These are phyloP conservation scores for Papilio helenus DNA, from an alignment of 1,140 invertebrate species.

Conservation along the genomic window DNA sequence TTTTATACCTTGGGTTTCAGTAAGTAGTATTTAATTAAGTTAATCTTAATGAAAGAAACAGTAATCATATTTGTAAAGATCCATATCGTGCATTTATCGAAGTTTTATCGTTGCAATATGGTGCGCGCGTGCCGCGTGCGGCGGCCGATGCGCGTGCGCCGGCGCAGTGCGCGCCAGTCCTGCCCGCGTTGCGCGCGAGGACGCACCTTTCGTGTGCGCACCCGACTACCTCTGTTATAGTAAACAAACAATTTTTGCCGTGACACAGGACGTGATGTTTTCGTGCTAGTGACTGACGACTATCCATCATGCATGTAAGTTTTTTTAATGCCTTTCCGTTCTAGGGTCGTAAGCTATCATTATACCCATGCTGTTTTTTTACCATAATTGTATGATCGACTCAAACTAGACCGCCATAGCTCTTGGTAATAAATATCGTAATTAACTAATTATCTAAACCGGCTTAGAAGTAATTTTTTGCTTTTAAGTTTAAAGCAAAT, in stretches of 20 bases:
- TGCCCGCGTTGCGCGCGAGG: constrained; percentile 54
- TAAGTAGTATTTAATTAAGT: background rate
- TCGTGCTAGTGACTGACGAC: constrained; percentile 64
- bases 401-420: constrained; percentile 28
- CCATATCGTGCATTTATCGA: constrained; percentile 15
- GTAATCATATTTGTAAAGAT: constrained; percentile 2
- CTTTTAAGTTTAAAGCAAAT: background rate
- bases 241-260: constrained; percentile 62
- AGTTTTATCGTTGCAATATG: constrained; percentile 40
- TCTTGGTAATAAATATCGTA: constrained; percentile 7
- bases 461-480: constrained; percentile 5
- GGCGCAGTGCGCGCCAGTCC: constrained; percentile 52
- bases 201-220: constrained; percentile 50
- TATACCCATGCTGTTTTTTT: constrained; percentile 24
- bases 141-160: constrained; percentile 44
- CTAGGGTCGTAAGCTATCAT: constrained; percentile 29
- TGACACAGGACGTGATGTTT: constrained; percentile 66
- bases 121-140: constrained; percentile 44
- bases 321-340: constrained; percentile 33
- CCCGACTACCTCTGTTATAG: constrained; percentile 44
- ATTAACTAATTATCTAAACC: constrained; percentile 24
- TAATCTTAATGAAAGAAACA: background rate
- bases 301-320: constrained; percentile 78
- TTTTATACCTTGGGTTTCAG: background rate
- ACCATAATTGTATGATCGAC: constrained; percentile 21